phyloP scores from a whole-genome alignment of 2,888 invertebrate genomes.

The Orthosia cruda region DNA sequence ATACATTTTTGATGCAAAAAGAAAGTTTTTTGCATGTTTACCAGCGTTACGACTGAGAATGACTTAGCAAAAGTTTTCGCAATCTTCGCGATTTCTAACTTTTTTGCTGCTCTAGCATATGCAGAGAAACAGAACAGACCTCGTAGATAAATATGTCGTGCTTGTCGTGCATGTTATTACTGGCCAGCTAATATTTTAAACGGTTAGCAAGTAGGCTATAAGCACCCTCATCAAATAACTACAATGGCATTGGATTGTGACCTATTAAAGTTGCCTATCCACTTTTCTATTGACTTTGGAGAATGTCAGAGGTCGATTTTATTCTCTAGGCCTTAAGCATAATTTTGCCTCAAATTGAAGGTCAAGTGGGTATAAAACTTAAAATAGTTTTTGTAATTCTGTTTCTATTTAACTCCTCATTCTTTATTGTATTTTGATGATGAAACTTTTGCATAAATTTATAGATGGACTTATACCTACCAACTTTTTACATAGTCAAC shows the following conservation, averaged over 20 bases:
- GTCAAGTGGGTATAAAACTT: background rate
- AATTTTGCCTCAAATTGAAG: constrained; percentile 2
- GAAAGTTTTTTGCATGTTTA: constrained; percentile 46
- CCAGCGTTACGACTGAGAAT: constrained; percentile 26
- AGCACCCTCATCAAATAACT: constrained; percentile 34
- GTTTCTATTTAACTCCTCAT: background rate
- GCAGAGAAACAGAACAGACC: constrained; percentile 21
- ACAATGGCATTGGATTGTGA: constrained; percentile 13
- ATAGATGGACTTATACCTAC: background rate
- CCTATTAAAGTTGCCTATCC: background rate
- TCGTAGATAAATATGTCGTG: constrained; percentile 21
- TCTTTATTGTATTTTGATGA: background rate
- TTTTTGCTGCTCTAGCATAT: constrained; percentile 41
- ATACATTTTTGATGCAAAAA: constrained; percentile 30
- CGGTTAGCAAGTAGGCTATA: constrained; percentile 2
- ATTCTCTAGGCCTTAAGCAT: background rate
- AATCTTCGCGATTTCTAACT: constrained; percentile 43
- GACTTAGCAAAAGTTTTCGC: constrained; percentile 35
- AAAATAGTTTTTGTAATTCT: background rate
- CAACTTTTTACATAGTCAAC: constrained; percentile 7
- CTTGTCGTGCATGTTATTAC: constrained; percentile 40
- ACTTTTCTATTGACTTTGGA: constrained; percentile 8
- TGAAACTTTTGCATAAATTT: background rate
- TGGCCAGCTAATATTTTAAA: constrained; percentile 39
- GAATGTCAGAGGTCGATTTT: constrained; percentile 14